A percentile compares a stretch with the other conserved stretches of the same genome.
phyloP scores from a whole-genome alignment of 2,888 invertebrate genomes.

The Pyrocoelia pectoralis region DNA sequence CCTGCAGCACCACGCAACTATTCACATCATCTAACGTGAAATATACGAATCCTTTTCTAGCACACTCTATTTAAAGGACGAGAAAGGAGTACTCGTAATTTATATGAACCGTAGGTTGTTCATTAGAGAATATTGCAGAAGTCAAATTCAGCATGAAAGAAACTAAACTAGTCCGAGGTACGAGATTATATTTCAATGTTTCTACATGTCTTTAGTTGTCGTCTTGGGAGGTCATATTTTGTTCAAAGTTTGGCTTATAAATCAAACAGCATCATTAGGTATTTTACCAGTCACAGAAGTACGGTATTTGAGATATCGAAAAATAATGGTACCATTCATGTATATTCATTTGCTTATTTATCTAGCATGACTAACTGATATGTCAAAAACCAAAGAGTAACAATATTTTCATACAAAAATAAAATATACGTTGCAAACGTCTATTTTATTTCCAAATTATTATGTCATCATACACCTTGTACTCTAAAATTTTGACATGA shows the following conservation, averaged over 20 bases:
- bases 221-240: slow-evolving; percentile 44
- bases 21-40: slow-evolving; percentile 22
- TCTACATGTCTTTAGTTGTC: slow-evolving; percentile 36
- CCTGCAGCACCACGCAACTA: slow-evolving; percentile 17
- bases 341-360: neutral
- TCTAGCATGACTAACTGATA: neutral
- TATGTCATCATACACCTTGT: too few relatives aligned
- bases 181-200: slow-evolving; percentile 33
- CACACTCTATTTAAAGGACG: slow-evolving; percentile 16
- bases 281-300: slow-evolving; percentile 9
- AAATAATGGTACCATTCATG: slow-evolving; percentile 3
- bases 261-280: slow-evolving; percentile 12
- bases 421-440: too few relatives aligned
- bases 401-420: neutral
- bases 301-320: neutral
- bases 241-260: slow-evolving; percentile 12
- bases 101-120: slow-evolving; percentile 43
- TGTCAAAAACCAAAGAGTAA: neutral
- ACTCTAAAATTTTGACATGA: too few relatives aligned
- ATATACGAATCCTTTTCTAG: slow-evolving; percentile 34
- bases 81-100: slow-evolving; percentile 23
- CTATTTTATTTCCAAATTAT: too few relatives aligned
- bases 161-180: slow-evolving; percentile 48
- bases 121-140: slow-evolving; percentile 47
- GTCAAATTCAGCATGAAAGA: slow-evolving; percentile 48